Base-by-base conservation (phyloP, 2,113 vertebrate genomes). In the Pseudopodoces humilis region DNA sequence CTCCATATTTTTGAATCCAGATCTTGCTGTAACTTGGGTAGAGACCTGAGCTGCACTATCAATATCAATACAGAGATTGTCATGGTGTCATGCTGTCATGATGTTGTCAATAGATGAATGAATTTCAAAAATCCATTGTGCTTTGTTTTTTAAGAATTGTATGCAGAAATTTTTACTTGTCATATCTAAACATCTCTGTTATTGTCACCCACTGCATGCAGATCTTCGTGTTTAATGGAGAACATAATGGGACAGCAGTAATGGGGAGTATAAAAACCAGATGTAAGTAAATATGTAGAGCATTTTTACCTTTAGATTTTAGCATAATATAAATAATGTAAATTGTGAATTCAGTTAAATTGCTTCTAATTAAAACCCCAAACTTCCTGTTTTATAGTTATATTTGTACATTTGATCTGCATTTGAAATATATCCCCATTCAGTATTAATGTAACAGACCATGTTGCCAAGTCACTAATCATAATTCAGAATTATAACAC, bases 221-320 rank as follows among this genome's bases (percentile, higher is more conserved):
- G 98, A 60, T 98, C 39, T 12, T 3, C 1, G 20, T 76, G 56
- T 0, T 0, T 74, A 98, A 98, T 65, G 70, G 37, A 19, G 0
- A 0, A 0, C 0, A 8, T 41, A 0, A 0, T 3, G 97, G 98
- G 67, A 0, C 1, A 0, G 0, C 0, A 44, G 1, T 1, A 19
- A 1, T 0, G 15, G 0, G 0, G 1, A 16, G 3, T 8, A 0
- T 28, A 21, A 63, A 6, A 81, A 98, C 98, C 82, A 86, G 39
- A 74, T 98, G 98, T 98, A 97, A 98, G 98, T 98, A 89, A 71
- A 90, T 41, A 43, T 22, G 14, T 68, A 28, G 5, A 49, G 2
- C 18, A 37, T 67, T 76, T 96, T 81, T 17, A 70, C 68, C 76
- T 86, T n/a, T 33, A 52, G 21, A 83, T 15, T 88, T 84, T 11